phyloP scores from a whole-genome alignment of 1,140 invertebrate genomes.

The Riptortus pedestris region DNA sequence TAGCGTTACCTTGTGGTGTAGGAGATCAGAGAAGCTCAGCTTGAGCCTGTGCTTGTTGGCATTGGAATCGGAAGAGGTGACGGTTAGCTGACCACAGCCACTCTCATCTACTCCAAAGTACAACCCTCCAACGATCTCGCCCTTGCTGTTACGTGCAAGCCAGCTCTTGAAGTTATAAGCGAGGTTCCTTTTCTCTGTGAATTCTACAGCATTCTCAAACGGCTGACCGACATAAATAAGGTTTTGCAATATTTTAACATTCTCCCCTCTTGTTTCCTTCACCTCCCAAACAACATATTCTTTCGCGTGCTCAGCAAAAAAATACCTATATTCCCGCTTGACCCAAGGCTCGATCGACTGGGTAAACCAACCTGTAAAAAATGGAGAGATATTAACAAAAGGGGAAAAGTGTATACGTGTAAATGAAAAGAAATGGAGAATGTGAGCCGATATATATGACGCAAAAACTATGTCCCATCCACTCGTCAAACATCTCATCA shows the following conservation, averaged over 20 bases:
- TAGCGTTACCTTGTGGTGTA: not conserved
- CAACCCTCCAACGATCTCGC: slow-evolving; percentile 8
- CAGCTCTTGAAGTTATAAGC: slow-evolving; percentile 63
- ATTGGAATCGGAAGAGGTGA: slow-evolving; percentile 10
- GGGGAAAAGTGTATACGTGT: too few species aligned
- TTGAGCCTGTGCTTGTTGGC: slow-evolving; percentile 1
- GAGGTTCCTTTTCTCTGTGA: slow-evolving; percentile 77
- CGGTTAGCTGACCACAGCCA: not conserved
- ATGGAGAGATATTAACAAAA: not conserved
- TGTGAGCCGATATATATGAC: not conserved
- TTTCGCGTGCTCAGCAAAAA: slow-evolving; percentile 48
- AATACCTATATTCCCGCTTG: slow-evolving; percentile 73
- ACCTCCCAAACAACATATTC: slow-evolving; percentile 76
- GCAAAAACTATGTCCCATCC: not conserved
- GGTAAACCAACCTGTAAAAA: slow-evolving; percentile 60
- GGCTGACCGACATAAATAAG: slow-evolving; percentile 66
- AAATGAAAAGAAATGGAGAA: not conserved
- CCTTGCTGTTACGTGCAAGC: slow-evolving; percentile 14
- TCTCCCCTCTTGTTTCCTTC: slow-evolving; percentile 41
- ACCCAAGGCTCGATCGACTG: slow-evolving; percentile 60
- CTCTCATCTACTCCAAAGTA: slow-evolving; percentile 2
- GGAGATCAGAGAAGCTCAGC: slow-evolving; percentile 1
- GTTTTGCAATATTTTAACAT: slow-evolving; percentile 42
- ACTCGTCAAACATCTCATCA: not conserved
- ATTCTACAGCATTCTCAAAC: slow-evolving; percentile 68